Conservation (phyloP, 2,113 vertebrate genomes). For the Micronisus gabar region DNA sequence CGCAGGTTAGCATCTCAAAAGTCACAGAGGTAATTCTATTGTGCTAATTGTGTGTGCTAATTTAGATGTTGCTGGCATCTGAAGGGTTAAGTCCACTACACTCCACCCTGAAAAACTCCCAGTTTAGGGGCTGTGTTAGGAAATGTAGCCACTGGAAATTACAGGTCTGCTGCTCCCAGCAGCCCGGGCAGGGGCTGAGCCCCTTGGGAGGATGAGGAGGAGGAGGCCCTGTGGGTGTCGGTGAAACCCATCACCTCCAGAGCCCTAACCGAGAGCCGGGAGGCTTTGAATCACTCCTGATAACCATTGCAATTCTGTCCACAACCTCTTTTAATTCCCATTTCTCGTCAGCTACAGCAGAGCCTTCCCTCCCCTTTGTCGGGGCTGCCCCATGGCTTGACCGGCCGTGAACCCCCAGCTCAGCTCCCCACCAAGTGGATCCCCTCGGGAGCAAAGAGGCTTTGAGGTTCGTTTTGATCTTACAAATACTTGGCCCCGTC, state of each 20-base stretch:
- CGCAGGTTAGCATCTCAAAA: rapidly evolving
- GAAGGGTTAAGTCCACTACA: neutral
- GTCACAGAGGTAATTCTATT: rapidly evolving
- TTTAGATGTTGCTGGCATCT: neutral
- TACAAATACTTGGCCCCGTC: neutral
- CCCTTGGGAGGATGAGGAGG: neutral
- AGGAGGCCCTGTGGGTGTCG: neutral
- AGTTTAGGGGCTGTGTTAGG: neutral
- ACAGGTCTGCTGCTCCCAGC: neutral
- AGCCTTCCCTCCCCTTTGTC: neutral
- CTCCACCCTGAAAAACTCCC: neutral
- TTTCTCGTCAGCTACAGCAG: neutral
- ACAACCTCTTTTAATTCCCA: neutral
- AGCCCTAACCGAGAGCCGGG: rapidly evolving
- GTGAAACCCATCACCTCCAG: neutral
- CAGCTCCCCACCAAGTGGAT: neutral
- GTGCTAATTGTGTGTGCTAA: no score
- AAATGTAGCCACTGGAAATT: neutral
- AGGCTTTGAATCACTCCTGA: neutral
- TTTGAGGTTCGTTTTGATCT: neutral
- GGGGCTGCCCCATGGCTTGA: neutral
- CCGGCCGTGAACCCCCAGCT: neutral
- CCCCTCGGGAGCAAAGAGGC: neutral
- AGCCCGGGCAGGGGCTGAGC: neutral
- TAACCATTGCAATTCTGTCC: rapidly evolving